Conservation (phyloP, 2,888 invertebrate genomes). For the Dichetophora obliterata region DNA sequence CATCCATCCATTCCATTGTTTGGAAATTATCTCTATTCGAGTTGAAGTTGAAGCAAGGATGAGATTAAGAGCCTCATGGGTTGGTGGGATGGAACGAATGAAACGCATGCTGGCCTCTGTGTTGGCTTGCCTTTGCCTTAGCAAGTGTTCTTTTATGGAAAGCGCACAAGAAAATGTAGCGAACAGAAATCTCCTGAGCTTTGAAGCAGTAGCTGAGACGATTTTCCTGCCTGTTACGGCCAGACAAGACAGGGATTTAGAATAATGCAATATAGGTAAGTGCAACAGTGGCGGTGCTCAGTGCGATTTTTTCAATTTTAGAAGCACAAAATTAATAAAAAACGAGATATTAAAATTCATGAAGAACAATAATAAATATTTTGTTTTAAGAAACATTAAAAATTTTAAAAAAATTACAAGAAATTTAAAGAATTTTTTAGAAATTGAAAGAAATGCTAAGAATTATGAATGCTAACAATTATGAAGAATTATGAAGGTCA, state of each 20-base stretch:
- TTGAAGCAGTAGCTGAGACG: background rate
- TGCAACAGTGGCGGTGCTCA: background rate
- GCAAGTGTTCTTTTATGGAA: conserved; percentile 24
- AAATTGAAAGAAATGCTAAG: no score
- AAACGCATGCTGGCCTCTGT: background rate
- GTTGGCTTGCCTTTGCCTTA: background rate
- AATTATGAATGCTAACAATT: no score
- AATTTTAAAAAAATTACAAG: no score
- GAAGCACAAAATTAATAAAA: no score
- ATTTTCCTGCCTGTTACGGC: conserved; percentile 19
- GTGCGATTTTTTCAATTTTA: no score
- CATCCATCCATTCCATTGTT: conserved; percentile 4
- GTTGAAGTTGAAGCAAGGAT: conserved; percentile 6
- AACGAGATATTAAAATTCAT: no score
- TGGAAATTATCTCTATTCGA: conserved; percentile 22
- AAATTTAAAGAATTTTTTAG: no score
- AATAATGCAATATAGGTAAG: conserved; percentile 17
- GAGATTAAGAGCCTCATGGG: no score
- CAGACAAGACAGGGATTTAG: conserved; percentile 17
- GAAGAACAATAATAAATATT: no score
- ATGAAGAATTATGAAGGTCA: no score
- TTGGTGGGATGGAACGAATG: background rate
- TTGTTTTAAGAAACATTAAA: no score
- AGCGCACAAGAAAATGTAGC: background rate
- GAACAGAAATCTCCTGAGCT: conserved; percentile 13